These are phyloP conservation scores for Coregonus sp. DNA, from an alignment of 2,797 vertebrate species.

Conservation along the genomic window DNA sequence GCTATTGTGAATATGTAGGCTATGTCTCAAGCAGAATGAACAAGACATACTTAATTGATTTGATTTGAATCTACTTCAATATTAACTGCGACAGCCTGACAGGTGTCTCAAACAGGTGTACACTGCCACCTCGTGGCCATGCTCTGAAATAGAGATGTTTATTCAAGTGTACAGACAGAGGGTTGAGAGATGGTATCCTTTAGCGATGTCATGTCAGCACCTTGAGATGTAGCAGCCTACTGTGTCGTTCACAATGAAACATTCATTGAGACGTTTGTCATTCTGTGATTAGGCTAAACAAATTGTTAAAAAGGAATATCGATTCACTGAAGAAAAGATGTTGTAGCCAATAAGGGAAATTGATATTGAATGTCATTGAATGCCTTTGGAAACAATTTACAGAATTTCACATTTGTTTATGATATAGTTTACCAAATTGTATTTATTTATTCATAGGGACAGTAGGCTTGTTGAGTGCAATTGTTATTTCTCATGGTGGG, in stretches of 20 bases:
- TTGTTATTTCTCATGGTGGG: no score
- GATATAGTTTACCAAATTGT: no score
- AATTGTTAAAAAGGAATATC: neutral
- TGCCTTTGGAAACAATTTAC: no score
- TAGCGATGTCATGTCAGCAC: neutral
- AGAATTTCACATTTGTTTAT: no score
- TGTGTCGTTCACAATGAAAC: neutral
- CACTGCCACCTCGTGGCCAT: conserved; percentile 1
- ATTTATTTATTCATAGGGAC: no score
- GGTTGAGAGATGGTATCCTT: neutral
- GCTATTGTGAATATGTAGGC: no score
- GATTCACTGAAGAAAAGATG: neutral
- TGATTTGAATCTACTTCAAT: no score
- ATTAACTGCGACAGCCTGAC: neutral
- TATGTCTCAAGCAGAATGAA: no score
- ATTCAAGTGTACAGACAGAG: neutral
- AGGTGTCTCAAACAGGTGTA: neutral
- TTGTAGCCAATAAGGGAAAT: no score
- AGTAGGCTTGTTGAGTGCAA: no score
- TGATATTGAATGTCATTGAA: no score
- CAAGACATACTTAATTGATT: no score
- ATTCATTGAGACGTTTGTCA: neutral
- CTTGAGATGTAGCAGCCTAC: neutral
- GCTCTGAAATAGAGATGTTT: neutral
- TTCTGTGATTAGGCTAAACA: neutral